Base-by-base conservation (phyloP, 2,888 invertebrate species). In the Drosophila nr. fundita region DNA sequence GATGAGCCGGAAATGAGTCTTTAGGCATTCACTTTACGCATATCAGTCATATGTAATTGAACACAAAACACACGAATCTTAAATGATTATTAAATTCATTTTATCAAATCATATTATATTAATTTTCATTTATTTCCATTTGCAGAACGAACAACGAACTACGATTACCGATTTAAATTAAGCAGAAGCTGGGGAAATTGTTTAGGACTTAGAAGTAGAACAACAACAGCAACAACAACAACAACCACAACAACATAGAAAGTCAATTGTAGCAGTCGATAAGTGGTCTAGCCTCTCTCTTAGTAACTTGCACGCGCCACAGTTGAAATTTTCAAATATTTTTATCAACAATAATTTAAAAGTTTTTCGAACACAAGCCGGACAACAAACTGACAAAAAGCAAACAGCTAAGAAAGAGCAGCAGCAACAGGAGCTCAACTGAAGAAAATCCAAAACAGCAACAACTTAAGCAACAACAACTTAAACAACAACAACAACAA, bases 311-410 rank as follows among this genome's bases (percentile, higher is more conserved):
- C 24, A 27, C 48, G 18, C 48, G 69, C 49, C 34, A 24, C 52
- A 49, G 55, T 50, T 50, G 49, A 79, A 82, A 82, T 18, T 80
- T 67, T 67, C 55, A 87, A 89, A 87, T 89, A 87, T 85, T 82
- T 87, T 82, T 74, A 87, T 87, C 89, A 87, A 87, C 88, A 85
- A 89, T 85, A 89, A 89, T 85, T 89, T 89, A 78, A 85, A 85
- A 89, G 75, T 85, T 89, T 85, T 76, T 71, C 79, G 65, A 85
- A 85, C 78, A 76, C 73, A 85, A 78, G 58, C 55, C 68, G 67
- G 48, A 55, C 48, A 68, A 29, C 66, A 66, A 68, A 64, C 70
- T 66, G 68, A 24, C 29, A 53, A 53, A 24, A 18, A 36, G 24
- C 36, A 38, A 49, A 8, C 32, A 48, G 32, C 30, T 27, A 50